Evolutionary conservation across 2,797 vertebrate genomes (phyloP).

Genomic region (Antennarius maculatus): DNA sequence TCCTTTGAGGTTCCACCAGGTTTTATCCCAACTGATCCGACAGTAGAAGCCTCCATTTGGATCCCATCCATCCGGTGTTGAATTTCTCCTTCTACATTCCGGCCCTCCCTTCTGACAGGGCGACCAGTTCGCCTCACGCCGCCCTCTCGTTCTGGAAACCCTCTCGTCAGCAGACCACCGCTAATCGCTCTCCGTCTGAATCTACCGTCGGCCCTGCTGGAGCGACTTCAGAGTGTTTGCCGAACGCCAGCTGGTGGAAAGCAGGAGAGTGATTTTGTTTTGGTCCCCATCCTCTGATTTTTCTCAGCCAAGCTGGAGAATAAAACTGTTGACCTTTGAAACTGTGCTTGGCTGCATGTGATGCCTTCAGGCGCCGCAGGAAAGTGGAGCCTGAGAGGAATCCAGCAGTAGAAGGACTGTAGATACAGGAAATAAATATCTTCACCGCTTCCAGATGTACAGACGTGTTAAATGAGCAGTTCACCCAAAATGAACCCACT

Average conservation of each 20-base stretch:
- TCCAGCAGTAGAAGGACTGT: not conserved
- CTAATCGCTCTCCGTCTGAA: not conserved
- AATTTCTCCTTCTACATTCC: too few relatives aligned
- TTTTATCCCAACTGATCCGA: too few relatives aligned
- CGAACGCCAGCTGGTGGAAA: not conserved
- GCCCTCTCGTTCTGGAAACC: too few relatives aligned
- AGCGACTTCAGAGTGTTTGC: not conserved
- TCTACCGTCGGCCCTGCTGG: not conserved
- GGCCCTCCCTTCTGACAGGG: too few relatives aligned
- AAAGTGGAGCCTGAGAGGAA: not conserved
- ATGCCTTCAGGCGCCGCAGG: constrained; percentile 24
- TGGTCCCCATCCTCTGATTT: not conserved
- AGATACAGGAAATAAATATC: not conserved
- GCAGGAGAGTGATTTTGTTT: constrained; percentile 13
- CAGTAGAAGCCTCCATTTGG: too few relatives aligned
- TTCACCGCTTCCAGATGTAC: too few relatives aligned
- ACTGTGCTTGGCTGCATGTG: constrained; percentile 17
- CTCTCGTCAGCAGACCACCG: too few relatives aligned
- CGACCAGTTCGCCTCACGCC: too few relatives aligned
- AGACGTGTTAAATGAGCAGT: too few relatives aligned
- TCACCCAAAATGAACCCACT: too few relatives aligned
- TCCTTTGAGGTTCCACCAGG: too few relatives aligned
- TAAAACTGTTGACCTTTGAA: constrained; percentile 45
- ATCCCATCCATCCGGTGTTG: too few relatives aligned
- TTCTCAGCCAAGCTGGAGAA: constrained; percentile 7